These are phyloP conservation scores for Pongo pygmaeus DNA, from an alignment of 2,113 vertebrate genomes.

Conservation along the genomic window DNA sequence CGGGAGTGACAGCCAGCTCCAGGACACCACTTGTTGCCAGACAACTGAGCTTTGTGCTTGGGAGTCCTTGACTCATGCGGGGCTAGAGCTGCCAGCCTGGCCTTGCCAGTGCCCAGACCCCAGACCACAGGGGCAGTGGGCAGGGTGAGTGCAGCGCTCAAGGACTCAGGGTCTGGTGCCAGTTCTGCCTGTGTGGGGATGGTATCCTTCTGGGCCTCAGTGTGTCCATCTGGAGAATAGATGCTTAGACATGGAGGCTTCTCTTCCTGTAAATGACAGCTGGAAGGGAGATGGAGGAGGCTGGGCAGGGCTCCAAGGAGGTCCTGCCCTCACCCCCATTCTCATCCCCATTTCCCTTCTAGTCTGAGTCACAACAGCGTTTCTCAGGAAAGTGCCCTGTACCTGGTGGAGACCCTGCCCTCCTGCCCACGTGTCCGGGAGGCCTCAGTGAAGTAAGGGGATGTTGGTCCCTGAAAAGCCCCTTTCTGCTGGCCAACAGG, in stretches of 20 bases:
- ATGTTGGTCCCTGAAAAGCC: neutral
- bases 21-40: neutral
- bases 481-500: too few species aligned
- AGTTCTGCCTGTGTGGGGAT: neutral
- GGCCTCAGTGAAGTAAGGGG: conserved; percentile 87
- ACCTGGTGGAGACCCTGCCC: conserved; percentile 76
- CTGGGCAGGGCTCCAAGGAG: neutral
- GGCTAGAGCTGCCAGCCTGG: neutral
- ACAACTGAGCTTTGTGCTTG: neutral
- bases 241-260: neutral
- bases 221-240: neutral
- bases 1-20: neutral
- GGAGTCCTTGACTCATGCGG: neutral
- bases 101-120: neutral
- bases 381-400: conserved; percentile 78
- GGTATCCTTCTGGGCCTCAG: neutral
- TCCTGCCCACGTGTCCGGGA: conserved; percentile 60
- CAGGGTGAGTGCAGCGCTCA: too few species aligned
- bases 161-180: neutral
- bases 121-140: neutral
- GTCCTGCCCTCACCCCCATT: too few species aligned
- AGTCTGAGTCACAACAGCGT: conserved; percentile 83
- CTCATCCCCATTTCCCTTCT: neutral
- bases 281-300: neutral
- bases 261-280: neutral